These are phyloP conservation scores for Cephus pygmeus DNA, from an alignment of 2,888 invertebrate genomes.

Conservation along the genomic window DNA sequence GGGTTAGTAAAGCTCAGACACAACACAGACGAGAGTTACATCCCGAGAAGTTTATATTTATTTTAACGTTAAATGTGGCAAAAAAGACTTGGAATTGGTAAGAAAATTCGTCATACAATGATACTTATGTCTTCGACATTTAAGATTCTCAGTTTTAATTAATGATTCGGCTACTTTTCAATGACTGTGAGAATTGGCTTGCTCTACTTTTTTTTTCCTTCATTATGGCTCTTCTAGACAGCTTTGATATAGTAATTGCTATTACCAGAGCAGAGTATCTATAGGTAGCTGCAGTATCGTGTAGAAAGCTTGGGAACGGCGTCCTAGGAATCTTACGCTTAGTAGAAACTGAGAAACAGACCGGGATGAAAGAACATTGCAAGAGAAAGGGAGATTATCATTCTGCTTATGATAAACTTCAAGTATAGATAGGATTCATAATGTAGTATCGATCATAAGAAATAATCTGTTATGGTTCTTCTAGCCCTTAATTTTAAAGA, in stretches of 20 bases:
- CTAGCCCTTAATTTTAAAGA: too few species aligned
- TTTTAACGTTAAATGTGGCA: not conserved
- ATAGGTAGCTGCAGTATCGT: not conserved
- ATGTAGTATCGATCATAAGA: too few species aligned
- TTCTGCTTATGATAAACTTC: not conserved
- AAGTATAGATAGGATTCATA: too few species aligned
- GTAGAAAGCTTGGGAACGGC: conserved; percentile 51
- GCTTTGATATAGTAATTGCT: not conserved
- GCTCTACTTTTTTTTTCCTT: not conserved
- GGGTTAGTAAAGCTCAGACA: conserved; percentile 44
- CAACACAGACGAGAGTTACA: conserved; percentile 31
- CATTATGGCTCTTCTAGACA: not conserved
- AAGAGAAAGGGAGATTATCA: not conserved
- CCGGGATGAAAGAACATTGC: not conserved
- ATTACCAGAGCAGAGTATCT: not conserved
- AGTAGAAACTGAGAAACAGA: not conserved
- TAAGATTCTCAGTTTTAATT: not conserved
- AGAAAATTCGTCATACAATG: not conserved
- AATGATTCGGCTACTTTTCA: not conserved
- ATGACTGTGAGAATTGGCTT: not conserved
- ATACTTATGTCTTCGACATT: not conserved
- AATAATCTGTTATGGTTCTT: too few species aligned
- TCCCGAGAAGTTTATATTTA: conserved; percentile 21
- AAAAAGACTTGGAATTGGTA: not conserved
- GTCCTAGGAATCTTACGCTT: conserved; percentile 19